Evolutionary conservation across 2,888 invertebrate genomes (phyloP), one percentile per base, ranked within the genome.

Genomic region (Campaea margaritaria): DNA sequence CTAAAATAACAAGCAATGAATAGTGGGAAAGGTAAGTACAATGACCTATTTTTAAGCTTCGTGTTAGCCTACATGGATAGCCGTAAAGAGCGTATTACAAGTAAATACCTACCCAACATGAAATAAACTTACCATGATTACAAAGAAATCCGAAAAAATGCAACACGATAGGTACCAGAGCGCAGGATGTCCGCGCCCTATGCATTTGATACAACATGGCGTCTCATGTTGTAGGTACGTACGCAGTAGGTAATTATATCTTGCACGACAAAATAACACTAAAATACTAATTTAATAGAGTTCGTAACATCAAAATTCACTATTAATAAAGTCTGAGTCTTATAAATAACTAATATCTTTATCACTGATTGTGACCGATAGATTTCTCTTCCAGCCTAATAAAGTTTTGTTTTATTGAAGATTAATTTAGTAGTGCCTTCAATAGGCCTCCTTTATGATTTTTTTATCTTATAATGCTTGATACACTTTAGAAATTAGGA

Each of bases 51-150:
- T 31, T 7, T 10, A n/a, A 36, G 36, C 12, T 36, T n/a, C 12
- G n/a, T 36, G 36, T 11, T 34, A 34, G 4, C n/a, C n/a, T 36
- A 36, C n/a, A 36, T 36, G n/a, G n/a, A n/a, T 36, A 36, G n/a
- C 34, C 11, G 8, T 11, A 9, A 34, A 34, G 5, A 34, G 34
- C 34, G 5, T 34, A 34, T 7, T 34, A 34, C 8, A 34, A 34
- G 8, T 34, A 34, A 44, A 15, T 7, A 8, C 47, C 12, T 13
- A 38, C 15, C 27, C 10, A 34, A 31, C 12, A 41, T 31, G 11
- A 43, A 55, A 28, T 60, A 47, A 82, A 90, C 90, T 90, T 85
- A 90, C 90, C 89, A 89, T 90, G 69, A 60, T 85, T 72, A 72
- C 58, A 47, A 39, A 69, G 64, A 72, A 79, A 79, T 79, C 79